Evolutionary conservation across 1,140 invertebrate genomes (phyloP), one percentile per base, ranked within the genome.

Genomic region (Lepidotrigona ventralis): DNA sequence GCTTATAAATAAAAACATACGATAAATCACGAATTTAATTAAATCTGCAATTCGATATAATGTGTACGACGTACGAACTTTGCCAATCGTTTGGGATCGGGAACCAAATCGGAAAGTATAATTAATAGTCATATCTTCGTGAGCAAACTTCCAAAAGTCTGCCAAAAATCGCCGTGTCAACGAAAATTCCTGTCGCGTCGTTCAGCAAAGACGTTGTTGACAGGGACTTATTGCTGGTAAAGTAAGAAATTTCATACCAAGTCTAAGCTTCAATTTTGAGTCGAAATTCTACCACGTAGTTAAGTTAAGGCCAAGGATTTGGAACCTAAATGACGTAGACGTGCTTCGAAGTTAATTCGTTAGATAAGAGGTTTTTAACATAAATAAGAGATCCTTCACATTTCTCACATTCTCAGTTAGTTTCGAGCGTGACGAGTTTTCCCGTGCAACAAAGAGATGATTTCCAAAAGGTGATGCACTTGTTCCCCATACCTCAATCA

Each of bases 151-250:
- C 21, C 14, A 15, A 9, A 46, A 0, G 39, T 11, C 17, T n/a
- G 26, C 12, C 33, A 66, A 81, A 81, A 74, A 46, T 74, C 51
- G 79, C 70, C 14, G 12, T 4, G 21, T 74, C 26, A 58, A 58
- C 70, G 26, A 63, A 64, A 73, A 54, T 81, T 74, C 46, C 15
- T 4, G 21, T 21, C 39, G 69, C n/a, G 1, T 60, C 23, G 19
- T 56, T 58, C 19, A 14, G 21, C 54, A 33, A 9, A 11, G 39
- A 17, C 54, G 21, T 2, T 39, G 72, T 23, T 33, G 33, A 33
- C 33, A 33, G 33, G 33, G 39, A 12, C 17, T 46, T n/a, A 26
- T 17, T 51, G 51, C 21, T 68, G 21, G 15, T 33, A 15, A 12
- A 63, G 4, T 56, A 56, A 19, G 9, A 46, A 46, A 33, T 8